phyloP scores from a whole-genome alignment of 2,113 vertebrate genomes.

The Hucho hucho region DNA sequence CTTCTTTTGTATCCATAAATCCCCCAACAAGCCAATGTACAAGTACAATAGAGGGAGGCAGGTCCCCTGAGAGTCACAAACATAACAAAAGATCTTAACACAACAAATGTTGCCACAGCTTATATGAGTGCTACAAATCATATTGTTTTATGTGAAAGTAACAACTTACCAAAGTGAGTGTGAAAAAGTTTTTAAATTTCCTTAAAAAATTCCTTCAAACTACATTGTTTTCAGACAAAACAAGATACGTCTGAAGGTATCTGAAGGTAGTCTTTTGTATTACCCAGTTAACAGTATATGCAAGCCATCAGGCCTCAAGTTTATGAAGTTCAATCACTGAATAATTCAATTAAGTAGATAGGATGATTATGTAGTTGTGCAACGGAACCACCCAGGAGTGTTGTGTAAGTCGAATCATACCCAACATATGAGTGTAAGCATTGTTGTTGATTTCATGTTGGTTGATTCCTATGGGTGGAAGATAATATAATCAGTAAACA shows the following conservation, averaged over 20 bases:
- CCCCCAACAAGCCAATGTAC: slow-evolving; percentile 6
- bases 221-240: background rate
- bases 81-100: background rate
- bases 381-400: no score
- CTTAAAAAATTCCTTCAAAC: background rate
- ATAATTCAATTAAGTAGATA: background rate
- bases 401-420: background rate
- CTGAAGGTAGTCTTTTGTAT: background rate
- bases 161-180: background rate
- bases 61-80: background rate
- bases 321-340: background rate
- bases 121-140: slow-evolving; percentile 1
- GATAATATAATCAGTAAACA: background rate
- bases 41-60: background rate
- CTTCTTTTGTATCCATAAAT: slow-evolving; percentile 49
- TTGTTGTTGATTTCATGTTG: background rate
- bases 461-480: background rate
- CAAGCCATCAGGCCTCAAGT: background rate
- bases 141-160: background rate
- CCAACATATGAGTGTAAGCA: background rate
- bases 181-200: background rate
- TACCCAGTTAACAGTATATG: no score
- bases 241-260: background rate
- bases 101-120: slow-evolving; percentile 17
- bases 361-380: no score